Conservation (phyloP, 1,140 invertebrate genomes). For the Acromyrmex charruanus region DNA sequence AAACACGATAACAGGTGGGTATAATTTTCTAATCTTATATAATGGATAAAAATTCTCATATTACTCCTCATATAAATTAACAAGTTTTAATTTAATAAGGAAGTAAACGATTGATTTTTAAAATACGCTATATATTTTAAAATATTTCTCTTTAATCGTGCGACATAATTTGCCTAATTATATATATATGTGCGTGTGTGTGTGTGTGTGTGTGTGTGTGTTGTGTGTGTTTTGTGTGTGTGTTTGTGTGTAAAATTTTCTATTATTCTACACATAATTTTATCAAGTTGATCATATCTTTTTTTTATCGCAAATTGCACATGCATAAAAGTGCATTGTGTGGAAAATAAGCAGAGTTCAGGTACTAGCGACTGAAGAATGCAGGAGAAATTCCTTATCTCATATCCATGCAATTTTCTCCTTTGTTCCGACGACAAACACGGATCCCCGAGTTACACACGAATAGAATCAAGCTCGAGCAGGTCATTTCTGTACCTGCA, state of each 20-base stretch:
- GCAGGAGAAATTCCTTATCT: slow-evolving; percentile 50
- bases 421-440: slow-evolving; percentile 60
- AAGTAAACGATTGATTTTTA: background rate
- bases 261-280: background rate
- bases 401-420: slow-evolving; percentile 56
- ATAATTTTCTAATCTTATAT: background rate
- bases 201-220: background rate
- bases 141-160: background rate
- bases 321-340: slow-evolving; percentile 40
- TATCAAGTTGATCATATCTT: background rate
- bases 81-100: background rate
- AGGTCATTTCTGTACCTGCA: slow-evolving; percentile 32
- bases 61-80: background rate
- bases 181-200: background rate
- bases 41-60: background rate
- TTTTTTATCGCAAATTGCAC: background rate
- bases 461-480: slow-evolving; percentile 47
- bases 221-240: too few relatives aligned
- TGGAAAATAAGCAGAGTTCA: slow-evolving; percentile 39
- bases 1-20: slow-evolving; percentile 40
- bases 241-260: background rate
- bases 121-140: background rate
- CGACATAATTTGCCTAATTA: background rate
- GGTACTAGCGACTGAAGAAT: slow-evolving; percentile 11
- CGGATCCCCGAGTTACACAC: slow-evolving; percentile 42